Conservation (phyloP, 2,888 invertebrate species). For the Agapostemon virescens region DNA sequence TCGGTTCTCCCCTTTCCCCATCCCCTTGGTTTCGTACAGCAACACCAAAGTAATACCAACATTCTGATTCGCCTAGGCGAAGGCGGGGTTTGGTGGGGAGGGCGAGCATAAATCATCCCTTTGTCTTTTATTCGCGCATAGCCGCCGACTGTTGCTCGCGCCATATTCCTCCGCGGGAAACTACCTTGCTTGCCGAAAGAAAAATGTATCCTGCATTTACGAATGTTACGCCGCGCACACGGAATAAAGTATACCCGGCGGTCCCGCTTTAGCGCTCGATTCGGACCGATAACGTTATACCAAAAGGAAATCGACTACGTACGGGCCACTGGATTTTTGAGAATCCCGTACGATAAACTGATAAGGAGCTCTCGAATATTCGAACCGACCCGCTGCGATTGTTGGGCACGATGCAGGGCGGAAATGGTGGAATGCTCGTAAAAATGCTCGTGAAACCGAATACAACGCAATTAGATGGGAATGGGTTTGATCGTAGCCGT, state of each 20-base stretch:
- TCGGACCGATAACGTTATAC: neutral
- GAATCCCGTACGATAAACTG: neutral
- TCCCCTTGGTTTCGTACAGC: constrained; percentile 36
- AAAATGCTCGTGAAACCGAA: too few relatives aligned
- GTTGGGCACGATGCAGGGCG: too few relatives aligned
- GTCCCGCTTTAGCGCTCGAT: neutral
- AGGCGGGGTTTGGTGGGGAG: constrained; percentile 47
- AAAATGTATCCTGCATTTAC: constrained; percentile 34
- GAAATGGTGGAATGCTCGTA: too few relatives aligned
- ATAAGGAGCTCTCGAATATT: neutral
- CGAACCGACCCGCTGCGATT: neutral
- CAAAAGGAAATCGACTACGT: neutral
- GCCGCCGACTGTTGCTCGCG: constrained; percentile 20
- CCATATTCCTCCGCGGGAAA: constrained; percentile 31
- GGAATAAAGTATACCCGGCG: neutral
- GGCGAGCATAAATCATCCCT: constrained; percentile 48
- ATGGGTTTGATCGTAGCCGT: too few relatives aligned
- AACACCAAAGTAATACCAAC: constrained; percentile 52
- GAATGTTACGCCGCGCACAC: neutral
- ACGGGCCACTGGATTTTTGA: neutral
- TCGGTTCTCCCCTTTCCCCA: neutral
- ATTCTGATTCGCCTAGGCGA: constrained; percentile 47
- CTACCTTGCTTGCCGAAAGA: constrained; percentile 16
- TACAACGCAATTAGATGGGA: too few relatives aligned
- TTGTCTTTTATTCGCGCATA: constrained; percentile 54